Conservation (phyloP, 2,797 vertebrate species). For the Danio aesculapii region DNA sequence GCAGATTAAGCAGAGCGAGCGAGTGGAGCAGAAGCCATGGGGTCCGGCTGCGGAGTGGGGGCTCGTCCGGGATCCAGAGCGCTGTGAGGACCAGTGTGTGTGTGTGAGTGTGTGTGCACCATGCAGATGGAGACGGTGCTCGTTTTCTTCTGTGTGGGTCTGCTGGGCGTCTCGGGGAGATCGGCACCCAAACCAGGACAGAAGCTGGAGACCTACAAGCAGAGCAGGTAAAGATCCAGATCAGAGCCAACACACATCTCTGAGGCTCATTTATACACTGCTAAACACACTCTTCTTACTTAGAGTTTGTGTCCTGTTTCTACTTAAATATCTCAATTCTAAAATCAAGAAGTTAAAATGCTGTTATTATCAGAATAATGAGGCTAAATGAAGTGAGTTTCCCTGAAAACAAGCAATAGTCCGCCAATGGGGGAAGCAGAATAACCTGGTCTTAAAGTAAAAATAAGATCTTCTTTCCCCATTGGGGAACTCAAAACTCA, state of each 20-base stretch:
- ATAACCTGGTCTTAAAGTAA: too few species aligned
- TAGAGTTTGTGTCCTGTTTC: too few species aligned
- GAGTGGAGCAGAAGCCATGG: slow-evolving; percentile 63
- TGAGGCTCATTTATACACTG: neutral
- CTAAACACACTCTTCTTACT: too few species aligned
- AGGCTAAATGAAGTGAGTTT: too few species aligned
- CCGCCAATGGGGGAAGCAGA: too few species aligned
- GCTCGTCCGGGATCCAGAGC: slow-evolving; percentile 63
- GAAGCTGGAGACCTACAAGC: slow-evolving; percentile 77
- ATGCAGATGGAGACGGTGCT: slow-evolving; percentile 80
- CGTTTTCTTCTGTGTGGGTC: slow-evolving; percentile 76
- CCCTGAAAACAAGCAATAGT: too few species aligned
- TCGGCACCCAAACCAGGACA: slow-evolving; percentile 70
- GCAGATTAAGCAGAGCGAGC: slow-evolving; percentile 77
- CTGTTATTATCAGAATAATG: too few species aligned
- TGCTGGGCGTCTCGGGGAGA: slow-evolving; percentile 69
- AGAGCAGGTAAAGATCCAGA: slow-evolving; percentile 76
- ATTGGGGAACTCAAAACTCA: too few species aligned
- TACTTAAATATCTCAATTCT: too few species aligned
- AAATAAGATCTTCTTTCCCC: too few species aligned
- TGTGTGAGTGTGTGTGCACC: slow-evolving; percentile 74
- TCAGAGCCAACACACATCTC: neutral
- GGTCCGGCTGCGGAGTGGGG: slow-evolving; percentile 70
- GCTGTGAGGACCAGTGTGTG: slow-evolving; percentile 69
- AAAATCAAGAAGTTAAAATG: too few species aligned